Evolutionary conservation across 2,113 vertebrate species (phyloP).

Genomic region (Caranx melampygus): DNA sequence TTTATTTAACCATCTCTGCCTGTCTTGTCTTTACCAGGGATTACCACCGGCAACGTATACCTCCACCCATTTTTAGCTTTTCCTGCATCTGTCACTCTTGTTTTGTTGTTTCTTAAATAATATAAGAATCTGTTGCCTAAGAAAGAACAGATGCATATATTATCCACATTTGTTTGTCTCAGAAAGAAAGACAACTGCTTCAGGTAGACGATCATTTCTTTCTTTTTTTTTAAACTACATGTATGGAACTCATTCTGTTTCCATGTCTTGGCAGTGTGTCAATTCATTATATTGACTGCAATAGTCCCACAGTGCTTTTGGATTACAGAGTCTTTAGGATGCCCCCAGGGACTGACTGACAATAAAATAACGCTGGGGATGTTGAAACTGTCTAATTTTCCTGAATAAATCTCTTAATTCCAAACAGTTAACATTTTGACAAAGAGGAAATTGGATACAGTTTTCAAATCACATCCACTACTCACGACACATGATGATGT

Average conservation of each 20-base stretch:
- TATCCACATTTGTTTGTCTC: constrained; percentile 1
- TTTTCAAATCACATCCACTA: constrained; percentile 9
- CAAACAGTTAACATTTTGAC: constrained; percentile 13
- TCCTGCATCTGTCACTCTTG: not conserved
- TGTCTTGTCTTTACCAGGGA: constrained; percentile 37
- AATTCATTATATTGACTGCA: constrained; percentile 47
- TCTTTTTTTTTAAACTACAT: constrained; percentile 11
- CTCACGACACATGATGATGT: not conserved
- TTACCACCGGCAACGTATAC: constrained; percentile 23
- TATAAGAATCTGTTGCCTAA: constrained; percentile 1
- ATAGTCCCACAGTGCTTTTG: constrained; percentile 25
- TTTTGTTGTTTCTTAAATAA: constrained; percentile 23
- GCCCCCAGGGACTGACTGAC: constrained; percentile 28
- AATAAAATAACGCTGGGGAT: constrained; percentile 20
- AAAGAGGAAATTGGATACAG: not conserved
- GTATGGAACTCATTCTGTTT: constrained; percentile 56
- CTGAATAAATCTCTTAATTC: constrained; percentile 5
- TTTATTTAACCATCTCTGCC: constrained; percentile 38
- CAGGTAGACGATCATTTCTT: constrained; percentile 10
- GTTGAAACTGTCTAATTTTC: constrained; percentile 27
- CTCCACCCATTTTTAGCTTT: constrained; percentile 3
- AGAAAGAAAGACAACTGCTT: constrained; percentile 20
- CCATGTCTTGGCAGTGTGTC: constrained; percentile 39
- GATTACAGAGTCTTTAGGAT: constrained; percentile 26
- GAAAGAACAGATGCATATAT: constrained; percentile 46